These are phyloP conservation scores for Sprattus sprattus DNA, from an alignment of 2,113 vertebrate species.

Conservation along the genomic window DNA sequence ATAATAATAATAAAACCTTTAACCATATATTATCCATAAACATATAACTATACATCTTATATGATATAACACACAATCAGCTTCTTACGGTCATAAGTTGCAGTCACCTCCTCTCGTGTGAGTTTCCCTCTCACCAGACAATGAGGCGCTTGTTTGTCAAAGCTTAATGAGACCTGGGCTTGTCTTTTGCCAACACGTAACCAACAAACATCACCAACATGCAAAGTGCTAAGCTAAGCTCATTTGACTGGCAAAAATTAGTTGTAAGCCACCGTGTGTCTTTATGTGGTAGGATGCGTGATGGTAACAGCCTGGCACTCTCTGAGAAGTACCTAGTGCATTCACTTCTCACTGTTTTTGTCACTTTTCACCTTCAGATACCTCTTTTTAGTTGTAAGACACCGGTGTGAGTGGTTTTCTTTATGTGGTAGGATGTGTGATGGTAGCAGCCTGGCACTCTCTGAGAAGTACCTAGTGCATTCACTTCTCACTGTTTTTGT, in stretches of 20 bases:
- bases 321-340: background rate
- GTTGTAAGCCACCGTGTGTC: too few relatives aligned
- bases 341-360: background rate
- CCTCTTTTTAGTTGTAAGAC: background rate
- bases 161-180: background rate
- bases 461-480: background rate
- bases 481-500: background rate
- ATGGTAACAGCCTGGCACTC: background rate
- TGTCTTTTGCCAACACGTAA: slow-evolving; percentile 25
- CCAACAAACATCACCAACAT: slow-evolving; percentile 19
- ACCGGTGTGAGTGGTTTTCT: background rate
- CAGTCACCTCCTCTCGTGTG: background rate
- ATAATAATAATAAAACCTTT: too few relatives aligned
- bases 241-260: slow-evolving; percentile 57
- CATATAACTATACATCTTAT: too few relatives aligned
- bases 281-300: background rate
- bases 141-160: background rate
- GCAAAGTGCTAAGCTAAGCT: slow-evolving; percentile 47
- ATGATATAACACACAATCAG: too few relatives aligned
- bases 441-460: background rate
- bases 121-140: background rate
- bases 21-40: too few relatives aligned
- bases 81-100: too few relatives aligned
- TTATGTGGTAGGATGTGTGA: too few relatives aligned
- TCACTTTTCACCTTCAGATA: background rate